Evolutionary conservation across 1,140 invertebrate genomes (phyloP).

Genomic region (Megalopta genalis): DNA sequence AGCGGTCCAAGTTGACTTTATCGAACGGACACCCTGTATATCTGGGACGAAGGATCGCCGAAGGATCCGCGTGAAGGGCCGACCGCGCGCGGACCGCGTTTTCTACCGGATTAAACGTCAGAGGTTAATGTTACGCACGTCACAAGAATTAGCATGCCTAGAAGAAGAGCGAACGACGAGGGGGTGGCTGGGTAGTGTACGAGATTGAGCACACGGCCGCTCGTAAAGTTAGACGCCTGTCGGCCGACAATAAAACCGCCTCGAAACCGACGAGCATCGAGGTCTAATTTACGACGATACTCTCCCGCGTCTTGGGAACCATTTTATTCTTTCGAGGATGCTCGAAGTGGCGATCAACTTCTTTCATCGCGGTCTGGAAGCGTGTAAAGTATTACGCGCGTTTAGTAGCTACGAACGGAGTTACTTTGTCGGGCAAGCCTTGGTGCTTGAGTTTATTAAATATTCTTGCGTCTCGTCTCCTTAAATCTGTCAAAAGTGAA

Average conservation of each 20-base stretch:
- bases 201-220: constrained; percentile 50
- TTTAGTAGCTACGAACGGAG: not conserved
- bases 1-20: too few relatives aligned
- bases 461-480: too few relatives aligned
- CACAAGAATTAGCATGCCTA: constrained; percentile 73
- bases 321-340: not conserved
- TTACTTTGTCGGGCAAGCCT: too few relatives aligned
- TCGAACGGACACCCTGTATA: too few relatives aligned
- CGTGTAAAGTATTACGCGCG: not conserved
- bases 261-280: constrained; percentile 46
- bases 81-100: constrained; percentile 56
- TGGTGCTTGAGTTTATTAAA: too few relatives aligned
- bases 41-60: constrained; percentile 10
- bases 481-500: too few relatives aligned
- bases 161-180: constrained; percentile 30
- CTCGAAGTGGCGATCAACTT: not conserved
- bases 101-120: constrained; percentile 69
- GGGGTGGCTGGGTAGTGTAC: constrained; percentile 19
- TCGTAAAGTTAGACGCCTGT: constrained; percentile 79
- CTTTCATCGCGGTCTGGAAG: not conserved
- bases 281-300: not conserved
- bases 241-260: constrained; percentile 76
- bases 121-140: constrained; percentile 72
- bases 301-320: not conserved
- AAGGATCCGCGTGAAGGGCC: constrained; percentile 51